Conservation (phyloP, 1,140 invertebrate genomes). For the Lordiphosa collinella region DNA sequence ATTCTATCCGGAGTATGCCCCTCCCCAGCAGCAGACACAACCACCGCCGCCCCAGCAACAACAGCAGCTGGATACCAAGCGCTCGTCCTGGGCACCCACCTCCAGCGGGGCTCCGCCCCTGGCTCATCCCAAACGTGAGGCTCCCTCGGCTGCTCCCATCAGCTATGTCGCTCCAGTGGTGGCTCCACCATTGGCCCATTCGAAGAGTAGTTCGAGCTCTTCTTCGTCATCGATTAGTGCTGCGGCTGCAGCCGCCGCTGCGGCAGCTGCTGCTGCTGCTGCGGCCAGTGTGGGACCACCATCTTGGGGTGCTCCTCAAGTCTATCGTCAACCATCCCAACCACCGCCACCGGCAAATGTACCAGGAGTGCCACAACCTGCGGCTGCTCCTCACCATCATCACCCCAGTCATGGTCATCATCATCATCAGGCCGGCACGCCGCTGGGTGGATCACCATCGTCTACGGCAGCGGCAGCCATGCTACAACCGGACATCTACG, state of each 20-base stretch:
- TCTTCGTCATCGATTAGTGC: slow-evolving; percentile 63
- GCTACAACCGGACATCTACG: slow-evolving; percentile 81
- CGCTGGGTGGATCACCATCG: slow-evolving; percentile 71
- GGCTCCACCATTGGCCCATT: slow-evolving; percentile 65
- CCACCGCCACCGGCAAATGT: slow-evolving; percentile 49
- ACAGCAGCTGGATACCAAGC: slow-evolving; percentile 54
- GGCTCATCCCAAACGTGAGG: slow-evolving; percentile 70
- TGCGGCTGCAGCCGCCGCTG: slow-evolving; percentile 58
- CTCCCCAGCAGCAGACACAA: slow-evolving; percentile 23
- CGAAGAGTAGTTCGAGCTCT: slow-evolving; percentile 64
- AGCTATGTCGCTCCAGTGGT: slow-evolving; percentile 54
- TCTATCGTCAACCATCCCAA: slow-evolving; percentile 64
- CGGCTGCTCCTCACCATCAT: slow-evolving; percentile 37
- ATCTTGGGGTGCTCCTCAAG: slow-evolving; percentile 72
- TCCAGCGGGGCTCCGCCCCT: slow-evolving; percentile 31
- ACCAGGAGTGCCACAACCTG: slow-evolving; percentile 21
- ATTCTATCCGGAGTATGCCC: slow-evolving; percentile 67
- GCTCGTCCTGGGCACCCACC: slow-evolving; percentile 67
- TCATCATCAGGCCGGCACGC: slow-evolving; percentile 77
- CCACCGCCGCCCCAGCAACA: slow-evolving; percentile 15
- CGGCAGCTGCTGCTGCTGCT: slow-evolving; percentile 57
- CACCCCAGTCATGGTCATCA: slow-evolving; percentile 41
- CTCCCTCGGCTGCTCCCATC: slow-evolving; percentile 61
- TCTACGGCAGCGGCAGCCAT: slow-evolving; percentile 79
- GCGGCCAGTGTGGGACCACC: slow-evolving; percentile 67